Conservation (phyloP, 2,113 vertebrate genomes). For the Tragelaphus imberbis region DNA sequence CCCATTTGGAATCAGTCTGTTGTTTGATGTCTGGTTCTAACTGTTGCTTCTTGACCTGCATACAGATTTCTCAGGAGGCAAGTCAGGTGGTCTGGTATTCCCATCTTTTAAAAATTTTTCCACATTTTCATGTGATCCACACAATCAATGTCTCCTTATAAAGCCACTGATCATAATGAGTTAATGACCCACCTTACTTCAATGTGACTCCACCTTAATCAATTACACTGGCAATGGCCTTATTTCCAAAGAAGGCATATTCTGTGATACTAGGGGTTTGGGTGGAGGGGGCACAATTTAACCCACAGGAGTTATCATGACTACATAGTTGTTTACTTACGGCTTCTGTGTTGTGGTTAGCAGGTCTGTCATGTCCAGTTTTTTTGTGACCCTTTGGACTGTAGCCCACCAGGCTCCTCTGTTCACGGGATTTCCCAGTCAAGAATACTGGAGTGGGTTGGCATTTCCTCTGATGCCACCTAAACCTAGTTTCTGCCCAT, state of each 20-base stretch:
- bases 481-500: background rate
- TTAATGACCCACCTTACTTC: background rate
- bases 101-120: too few relatives aligned
- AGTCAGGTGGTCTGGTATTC: too few relatives aligned
- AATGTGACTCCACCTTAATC: background rate
- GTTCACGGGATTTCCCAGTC: background rate
- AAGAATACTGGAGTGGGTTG: background rate
- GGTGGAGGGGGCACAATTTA: background rate
- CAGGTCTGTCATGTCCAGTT: background rate
- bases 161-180: background rate
- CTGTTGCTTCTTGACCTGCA: too few relatives aligned
- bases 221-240: background rate
- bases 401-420: background rate
- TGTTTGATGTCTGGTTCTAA: too few relatives aligned
- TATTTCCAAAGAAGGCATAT: background rate
- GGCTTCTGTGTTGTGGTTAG: background rate
- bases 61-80: too few relatives aligned
- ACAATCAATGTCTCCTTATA: background rate
- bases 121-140: too few relatives aligned
- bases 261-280: background rate
- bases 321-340: background rate
- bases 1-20: too few relatives aligned
- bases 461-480: background rate
- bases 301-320: background rate
- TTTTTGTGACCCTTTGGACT: background rate